Conservation (phyloP, 2,888 invertebrate genomes). For the Spilarctia lutea region DNA sequence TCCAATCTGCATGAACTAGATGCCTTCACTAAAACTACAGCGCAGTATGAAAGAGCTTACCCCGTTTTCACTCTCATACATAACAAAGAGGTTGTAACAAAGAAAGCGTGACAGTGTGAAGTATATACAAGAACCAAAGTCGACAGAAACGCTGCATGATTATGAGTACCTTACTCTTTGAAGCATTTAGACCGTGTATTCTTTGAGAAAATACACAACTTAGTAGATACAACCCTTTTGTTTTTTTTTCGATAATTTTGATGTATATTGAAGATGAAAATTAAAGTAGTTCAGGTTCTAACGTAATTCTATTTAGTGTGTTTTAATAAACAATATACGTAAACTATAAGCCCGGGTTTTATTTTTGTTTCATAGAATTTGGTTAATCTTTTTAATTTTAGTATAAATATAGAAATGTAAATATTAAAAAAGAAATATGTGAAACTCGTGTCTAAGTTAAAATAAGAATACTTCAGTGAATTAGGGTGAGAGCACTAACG, state of each 20-base stretch:
- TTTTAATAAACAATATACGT: too few species aligned
- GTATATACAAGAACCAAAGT: constrained; percentile 28
- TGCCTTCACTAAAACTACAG: constrained; percentile 1
- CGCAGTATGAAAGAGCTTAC: constrained; percentile 21
- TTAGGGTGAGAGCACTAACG: too few species aligned
- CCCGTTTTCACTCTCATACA: constrained; percentile 18
- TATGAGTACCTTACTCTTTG: constrained; percentile 44
- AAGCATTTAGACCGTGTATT: constrained; percentile 51
- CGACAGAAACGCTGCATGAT: constrained; percentile 38
- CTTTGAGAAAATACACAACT: constrained; percentile 22
- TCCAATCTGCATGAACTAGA: not conserved
- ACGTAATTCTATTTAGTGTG: too few species aligned
- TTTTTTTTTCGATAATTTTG: not conserved
- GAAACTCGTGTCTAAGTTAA: too few species aligned
- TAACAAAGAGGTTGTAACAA: constrained; percentile 33
- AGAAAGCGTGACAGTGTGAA: constrained; percentile 34
- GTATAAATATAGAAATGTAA: too few species aligned
- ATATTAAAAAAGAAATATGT: not conserved
- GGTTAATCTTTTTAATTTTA: too few species aligned
- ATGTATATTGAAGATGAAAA: not conserved
- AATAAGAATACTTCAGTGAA: not conserved
- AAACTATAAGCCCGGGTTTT: too few species aligned
- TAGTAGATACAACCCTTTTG: constrained; percentile 5
- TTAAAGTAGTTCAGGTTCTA: too few species aligned
- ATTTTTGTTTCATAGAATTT: not conserved